Conservation (phyloP, 2,888 invertebrate genomes). For the Parthenolecanium corni region DNA sequence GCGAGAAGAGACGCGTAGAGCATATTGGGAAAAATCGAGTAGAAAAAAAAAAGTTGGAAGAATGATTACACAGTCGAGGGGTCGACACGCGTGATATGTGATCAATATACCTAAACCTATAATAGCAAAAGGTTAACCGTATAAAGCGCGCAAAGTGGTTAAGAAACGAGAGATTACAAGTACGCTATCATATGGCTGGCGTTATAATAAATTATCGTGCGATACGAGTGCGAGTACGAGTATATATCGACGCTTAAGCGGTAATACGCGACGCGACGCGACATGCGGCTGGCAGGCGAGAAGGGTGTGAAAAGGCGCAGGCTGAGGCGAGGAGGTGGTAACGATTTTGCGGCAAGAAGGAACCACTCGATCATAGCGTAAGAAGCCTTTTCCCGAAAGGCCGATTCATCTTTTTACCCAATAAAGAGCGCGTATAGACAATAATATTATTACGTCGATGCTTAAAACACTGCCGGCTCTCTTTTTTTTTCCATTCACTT, state of each 20-base stretch:
- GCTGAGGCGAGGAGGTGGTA: conserved; percentile 22
- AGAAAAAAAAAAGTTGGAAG: conserved; percentile 1
- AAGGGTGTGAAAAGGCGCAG: conserved; percentile 21
- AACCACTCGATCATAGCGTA: conserved; percentile 25
- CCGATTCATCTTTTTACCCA: conserved; percentile 16
- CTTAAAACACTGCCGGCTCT: neutral
- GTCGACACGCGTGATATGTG: conserved; percentile 27
- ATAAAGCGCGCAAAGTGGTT: conserved; percentile 24
- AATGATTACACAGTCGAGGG: conserved; percentile 2
- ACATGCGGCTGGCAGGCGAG: too few species aligned
- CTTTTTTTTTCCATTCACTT: neutral
- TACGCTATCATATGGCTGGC: neutral
- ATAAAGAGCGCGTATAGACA: conserved; percentile 18
- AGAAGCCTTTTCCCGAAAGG: conserved; percentile 19
- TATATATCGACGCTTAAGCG: conserved; percentile 9
- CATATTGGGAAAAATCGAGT: neutral
- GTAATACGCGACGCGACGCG: too few species aligned
- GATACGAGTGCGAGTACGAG: too few species aligned
- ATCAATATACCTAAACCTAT: too few species aligned
- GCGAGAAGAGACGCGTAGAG: too few species aligned
- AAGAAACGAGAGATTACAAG: conserved; percentile 1
- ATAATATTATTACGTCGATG: conserved; percentile 11
- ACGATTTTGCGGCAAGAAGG: conserved; percentile 19
- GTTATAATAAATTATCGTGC: too few species aligned
- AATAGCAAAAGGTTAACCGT: conserved; percentile 24